A percentile compares a stretch with the other conserved stretches of the same genome.
phyloP scores from a whole-genome alignment of 1,140 invertebrate genomes.

The Orchestia grillus region DNA sequence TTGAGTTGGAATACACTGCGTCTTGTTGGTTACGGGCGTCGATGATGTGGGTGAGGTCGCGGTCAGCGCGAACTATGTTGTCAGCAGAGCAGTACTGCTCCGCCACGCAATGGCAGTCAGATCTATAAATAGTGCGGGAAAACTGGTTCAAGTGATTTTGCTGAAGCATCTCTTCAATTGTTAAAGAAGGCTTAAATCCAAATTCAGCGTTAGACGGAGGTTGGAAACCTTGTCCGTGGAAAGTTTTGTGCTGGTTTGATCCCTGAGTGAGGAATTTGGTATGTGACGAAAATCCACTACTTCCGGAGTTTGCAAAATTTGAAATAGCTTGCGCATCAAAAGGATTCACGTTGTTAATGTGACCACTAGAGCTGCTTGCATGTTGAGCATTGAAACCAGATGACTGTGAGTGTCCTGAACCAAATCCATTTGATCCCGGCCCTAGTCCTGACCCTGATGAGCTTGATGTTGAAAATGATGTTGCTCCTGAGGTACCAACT shows the following conservation, averaged over 20 bases:
- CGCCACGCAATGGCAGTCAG: constrained; percentile 57
- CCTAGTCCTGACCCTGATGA: neutral
- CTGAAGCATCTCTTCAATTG: constrained; percentile 50
- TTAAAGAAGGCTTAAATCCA: constrained; percentile 33
- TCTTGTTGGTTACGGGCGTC: constrained; percentile 46
- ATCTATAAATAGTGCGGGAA: constrained; percentile 35
- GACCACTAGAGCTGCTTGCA: neutral
- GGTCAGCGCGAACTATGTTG: constrained; percentile 38
- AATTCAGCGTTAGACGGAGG: constrained; percentile 15
- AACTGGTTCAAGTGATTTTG: constrained; percentile 47
- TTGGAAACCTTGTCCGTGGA: constrained; percentile 25
- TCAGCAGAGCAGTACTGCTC: constrained; percentile 55
- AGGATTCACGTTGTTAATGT: neutral
- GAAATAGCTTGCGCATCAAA: neutral
- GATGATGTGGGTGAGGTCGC: constrained; percentile 45
- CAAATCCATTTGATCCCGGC: neutral
- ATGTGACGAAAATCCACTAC: constrained; percentile 13
- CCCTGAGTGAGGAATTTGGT: constrained; percentile 15
- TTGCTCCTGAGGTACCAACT: neutral
- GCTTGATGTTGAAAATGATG: constrained; percentile 21
- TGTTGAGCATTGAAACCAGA: constrained; percentile 17
- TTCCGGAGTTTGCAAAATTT: neutral
- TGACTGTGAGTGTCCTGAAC: constrained; percentile 2
- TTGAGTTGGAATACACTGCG: constrained; percentile 23
- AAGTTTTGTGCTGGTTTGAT: constrained; percentile 37